Base-by-base conservation (phyloP, 2,888 invertebrate genomes). In the Apodemia zela region DNA sequence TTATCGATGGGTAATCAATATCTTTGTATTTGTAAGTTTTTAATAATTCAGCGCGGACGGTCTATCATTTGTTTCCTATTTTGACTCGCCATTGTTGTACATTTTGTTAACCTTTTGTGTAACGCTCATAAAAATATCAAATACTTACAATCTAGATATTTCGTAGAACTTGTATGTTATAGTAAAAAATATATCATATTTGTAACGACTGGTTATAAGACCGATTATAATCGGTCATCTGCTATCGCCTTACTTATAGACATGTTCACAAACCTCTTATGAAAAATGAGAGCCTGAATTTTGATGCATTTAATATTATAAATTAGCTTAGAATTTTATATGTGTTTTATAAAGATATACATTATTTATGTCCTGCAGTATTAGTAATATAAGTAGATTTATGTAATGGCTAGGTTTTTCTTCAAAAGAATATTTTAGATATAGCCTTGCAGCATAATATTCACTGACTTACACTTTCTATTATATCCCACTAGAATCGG, bases 281-380 rank as follows among this genome's bases (percentile, higher is more conserved):
- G 89, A 89, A 84, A 21, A 71, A 72, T 82, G 83, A 82, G 76
- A 85, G 87, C 89, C 89, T 88, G 86, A 80, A 81, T 88, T 87
- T 89, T 84, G 84, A 87, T 82, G 88, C 89, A 88, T 90, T 89
- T 89, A 87, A 85, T 79, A 77, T 69, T 70, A 75, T 76, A 73
- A 70, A 15, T 73, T 86, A 87, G 85, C 76, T 75, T 86, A 87
- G 82, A 80, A 73, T 89, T 89, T 89, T 89, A 85, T 89, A 85
- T 84, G 77, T 83, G 78, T 88, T 87, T 88, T 88, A 85, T 87
- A 89, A 81, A 74, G 82, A 77, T 87, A 84, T 87, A 86, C 79
- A 80, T 78, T 47, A 47, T 47, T 75, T 71, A 76, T 45, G 81
- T 85, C 87, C 78, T 79, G 80, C 88, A 89, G 89, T 89, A 89